These are phyloP conservation scores for Pristionchus maxplancki DNA, from an alignment of 2,888 invertebrate genomes.

Conservation along the genomic window DNA sequence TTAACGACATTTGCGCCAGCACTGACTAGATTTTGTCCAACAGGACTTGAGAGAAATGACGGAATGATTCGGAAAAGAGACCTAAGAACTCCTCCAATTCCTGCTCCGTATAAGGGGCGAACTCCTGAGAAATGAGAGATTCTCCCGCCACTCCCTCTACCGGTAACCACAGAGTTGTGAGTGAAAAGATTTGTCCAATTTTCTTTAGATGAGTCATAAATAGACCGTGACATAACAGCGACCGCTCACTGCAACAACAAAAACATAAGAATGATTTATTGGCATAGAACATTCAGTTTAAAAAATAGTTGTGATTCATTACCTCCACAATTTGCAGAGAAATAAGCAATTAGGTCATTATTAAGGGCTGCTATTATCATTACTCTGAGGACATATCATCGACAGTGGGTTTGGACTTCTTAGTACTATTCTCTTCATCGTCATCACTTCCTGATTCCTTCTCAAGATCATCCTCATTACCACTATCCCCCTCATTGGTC, in stretches of 20 bases:
- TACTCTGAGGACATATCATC: no score
- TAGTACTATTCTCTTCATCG: background rate
- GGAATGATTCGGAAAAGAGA: background rate
- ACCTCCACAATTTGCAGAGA: no score
- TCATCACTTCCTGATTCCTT: background rate
- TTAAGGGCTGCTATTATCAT: no score
- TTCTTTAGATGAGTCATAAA: background rate
- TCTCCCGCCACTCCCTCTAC: background rate
- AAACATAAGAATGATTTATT: background rate
- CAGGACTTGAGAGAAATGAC: conserved; percentile 1
- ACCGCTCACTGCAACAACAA: background rate
- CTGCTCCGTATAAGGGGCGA: background rate
- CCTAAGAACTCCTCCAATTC: background rate
- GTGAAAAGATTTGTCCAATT: background rate
- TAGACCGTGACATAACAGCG: background rate
- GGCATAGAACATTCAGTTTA: no score
- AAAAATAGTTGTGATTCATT: no score
- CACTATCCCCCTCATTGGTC: no score
- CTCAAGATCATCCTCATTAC: background rate
- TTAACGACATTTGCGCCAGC: background rate
- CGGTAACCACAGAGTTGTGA: background rate
- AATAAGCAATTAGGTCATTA: no score
- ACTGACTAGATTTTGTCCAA: background rate
- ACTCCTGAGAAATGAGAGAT: background rate
- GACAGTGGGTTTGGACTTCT: no score